Percentiles rank a stretch among this genome's conserved stretches.
Evolutionary conservation across 2,113 vertebrate genomes (phyloP).

Genomic region (Caranx ignobilis): DNA sequence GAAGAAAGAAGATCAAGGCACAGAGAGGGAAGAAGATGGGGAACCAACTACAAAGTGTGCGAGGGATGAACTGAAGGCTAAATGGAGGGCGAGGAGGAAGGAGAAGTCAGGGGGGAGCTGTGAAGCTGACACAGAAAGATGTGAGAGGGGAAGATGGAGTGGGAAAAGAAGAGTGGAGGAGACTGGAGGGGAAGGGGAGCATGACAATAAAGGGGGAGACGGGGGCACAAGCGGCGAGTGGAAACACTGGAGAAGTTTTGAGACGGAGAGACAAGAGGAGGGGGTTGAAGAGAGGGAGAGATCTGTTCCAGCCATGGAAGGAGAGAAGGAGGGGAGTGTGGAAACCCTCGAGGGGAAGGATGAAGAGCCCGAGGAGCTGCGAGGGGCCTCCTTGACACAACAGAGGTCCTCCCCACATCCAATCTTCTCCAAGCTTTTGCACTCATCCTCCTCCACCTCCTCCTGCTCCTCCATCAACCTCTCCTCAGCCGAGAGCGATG

Average conservation of each 20-base stretch:
- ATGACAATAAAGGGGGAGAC: not conserved
- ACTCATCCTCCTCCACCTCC: constrained; percentile 80
- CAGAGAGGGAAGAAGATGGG: constrained; percentile 20
- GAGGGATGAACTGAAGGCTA: constrained; percentile 40
- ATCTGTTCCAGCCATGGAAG: constrained; percentile 24
- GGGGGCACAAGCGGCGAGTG: constrained; percentile 9
- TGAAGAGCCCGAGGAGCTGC: constrained; percentile 5
- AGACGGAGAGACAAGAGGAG: constrained; percentile 15
- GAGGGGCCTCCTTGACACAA: constrained; percentile 8
- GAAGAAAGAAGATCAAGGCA: constrained; percentile 13
- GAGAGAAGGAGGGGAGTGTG: constrained; percentile 3
- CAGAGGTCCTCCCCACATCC: constrained; percentile 57
- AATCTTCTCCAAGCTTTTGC: constrained; percentile 75
- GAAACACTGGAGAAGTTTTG: constrained; percentile 40
- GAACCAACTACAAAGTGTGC: constrained; percentile 7
- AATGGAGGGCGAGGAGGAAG: constrained; percentile 60
- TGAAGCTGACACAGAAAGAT: constrained; percentile 16
- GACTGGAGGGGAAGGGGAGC: constrained; percentile 1
- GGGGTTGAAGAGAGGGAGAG: constrained; percentile 13
- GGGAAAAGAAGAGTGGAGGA: constrained; percentile 40
- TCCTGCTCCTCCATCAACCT: constrained; percentile 82
- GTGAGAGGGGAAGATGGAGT: constrained; percentile 30
- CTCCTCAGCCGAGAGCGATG: constrained; percentile 85
- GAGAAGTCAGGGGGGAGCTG: constrained; percentile 42
- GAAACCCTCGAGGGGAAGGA: constrained; percentile 27